Conservation (phyloP, 2,113 vertebrate genomes). For the Ia io region DNA sequence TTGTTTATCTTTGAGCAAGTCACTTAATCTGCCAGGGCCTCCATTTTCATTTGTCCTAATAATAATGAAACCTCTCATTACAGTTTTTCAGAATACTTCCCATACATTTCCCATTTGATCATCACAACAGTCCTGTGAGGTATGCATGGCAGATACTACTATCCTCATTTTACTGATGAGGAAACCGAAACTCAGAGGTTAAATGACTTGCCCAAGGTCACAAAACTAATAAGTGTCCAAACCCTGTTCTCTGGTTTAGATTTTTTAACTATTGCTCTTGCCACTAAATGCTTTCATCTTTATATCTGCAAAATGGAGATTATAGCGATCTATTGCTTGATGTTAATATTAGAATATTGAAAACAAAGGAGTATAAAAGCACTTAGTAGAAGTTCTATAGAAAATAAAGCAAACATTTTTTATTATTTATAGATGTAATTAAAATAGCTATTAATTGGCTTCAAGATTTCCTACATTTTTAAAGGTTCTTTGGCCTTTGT, state of each 20-base stretch:
- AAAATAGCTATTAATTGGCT: conserved; percentile 27
- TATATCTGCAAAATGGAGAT: conserved; percentile 30
- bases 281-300: conserved; percentile 34
- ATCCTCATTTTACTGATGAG: conserved; percentile 63
- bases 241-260: conserved; percentile 23
- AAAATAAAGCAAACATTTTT: conserved; percentile 23
- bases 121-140: conserved; percentile 62
- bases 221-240: conserved; percentile 55
- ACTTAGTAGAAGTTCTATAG: conserved; percentile 45
- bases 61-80: conserved; percentile 65
- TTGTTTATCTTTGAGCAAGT: conserved; percentile 72
- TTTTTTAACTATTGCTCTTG: conserved; percentile 48
- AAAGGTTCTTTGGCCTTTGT: conserved; percentile 28
- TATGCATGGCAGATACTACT: conserved; percentile 59
- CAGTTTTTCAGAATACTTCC: conserved; percentile 67
- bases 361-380: conserved; percentile 35
- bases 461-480: conserved; percentile 38
- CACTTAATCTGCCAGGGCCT: conserved; percentile 66
- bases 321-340: conserved; percentile 9
- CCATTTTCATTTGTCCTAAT: conserved; percentile 56
- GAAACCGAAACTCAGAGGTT: conserved; percentile 57
- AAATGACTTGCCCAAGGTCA: conserved; percentile 64
- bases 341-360: conserved; percentile 28
- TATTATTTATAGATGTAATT: conserved; percentile 43
- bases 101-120: conserved; percentile 64